Evolutionary conservation across 1,140 invertebrate species (phyloP).

Genomic region (Cyclina sinensis): DNA sequence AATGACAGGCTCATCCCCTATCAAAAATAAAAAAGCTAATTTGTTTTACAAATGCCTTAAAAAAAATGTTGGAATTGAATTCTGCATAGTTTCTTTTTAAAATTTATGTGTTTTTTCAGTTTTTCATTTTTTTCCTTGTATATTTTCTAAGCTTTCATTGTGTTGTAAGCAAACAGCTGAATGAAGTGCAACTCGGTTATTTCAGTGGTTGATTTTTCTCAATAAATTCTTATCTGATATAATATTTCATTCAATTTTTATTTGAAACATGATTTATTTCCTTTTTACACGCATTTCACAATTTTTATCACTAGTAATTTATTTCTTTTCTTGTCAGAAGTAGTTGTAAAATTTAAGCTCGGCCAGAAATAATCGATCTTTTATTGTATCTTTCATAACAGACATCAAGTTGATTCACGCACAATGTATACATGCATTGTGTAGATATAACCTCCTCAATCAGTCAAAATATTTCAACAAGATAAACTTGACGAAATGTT

Average conservation of each 20-base stretch:
- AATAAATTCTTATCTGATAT: no score
- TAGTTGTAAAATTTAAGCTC: slow-evolving; percentile 14
- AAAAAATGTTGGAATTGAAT: no score
- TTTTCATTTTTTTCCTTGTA: no score
- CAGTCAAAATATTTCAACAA: slow-evolving; percentile 8
- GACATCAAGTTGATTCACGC: background rate
- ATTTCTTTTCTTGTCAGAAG: slow-evolving; percentile 27
- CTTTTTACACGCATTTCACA: background rate
- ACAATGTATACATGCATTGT: background rate
- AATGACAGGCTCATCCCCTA: no score
- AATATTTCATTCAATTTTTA: background rate
- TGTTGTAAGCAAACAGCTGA: no score
- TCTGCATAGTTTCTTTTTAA: no score
- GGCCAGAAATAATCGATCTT: slow-evolving; percentile 30
- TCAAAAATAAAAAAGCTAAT: no score
- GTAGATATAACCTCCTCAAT: background rate
- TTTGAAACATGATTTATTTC: background rate
- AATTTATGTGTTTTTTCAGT: no score
- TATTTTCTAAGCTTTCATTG: no score
- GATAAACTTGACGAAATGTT: background rate
- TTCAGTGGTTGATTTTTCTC: no score
- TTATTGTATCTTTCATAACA: background rate
- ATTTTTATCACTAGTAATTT: slow-evolving; percentile 30
- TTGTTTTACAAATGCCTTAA: no score
- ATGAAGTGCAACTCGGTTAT: no score